phyloP scores from a whole-genome alignment of 2,113 vertebrate genomes.

The Onychostoma macrolepis region DNA sequence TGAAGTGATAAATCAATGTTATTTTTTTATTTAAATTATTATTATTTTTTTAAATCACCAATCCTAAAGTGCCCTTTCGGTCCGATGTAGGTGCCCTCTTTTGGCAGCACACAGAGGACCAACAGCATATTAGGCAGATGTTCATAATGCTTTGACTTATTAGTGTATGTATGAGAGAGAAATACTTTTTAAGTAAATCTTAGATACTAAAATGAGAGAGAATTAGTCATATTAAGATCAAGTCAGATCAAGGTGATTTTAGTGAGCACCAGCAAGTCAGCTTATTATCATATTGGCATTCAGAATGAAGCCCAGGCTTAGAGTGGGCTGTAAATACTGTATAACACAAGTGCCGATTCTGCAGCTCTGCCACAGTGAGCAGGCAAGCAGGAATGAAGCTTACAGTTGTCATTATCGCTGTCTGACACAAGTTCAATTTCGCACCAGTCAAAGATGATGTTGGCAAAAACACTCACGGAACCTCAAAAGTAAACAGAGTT shows the following conservation, averaged over 20 bases:
- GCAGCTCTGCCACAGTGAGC: slow-evolving; percentile 6
- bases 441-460: slow-evolving; percentile 16
- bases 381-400: slow-evolving; percentile 4
- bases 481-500: slow-evolving; percentile 36
- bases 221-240: not conserved
- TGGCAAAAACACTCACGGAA: slow-evolving; percentile 13
- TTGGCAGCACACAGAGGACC: no score
- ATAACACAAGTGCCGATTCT: not conserved
- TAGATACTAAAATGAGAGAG: not conserved
- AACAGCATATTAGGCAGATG: no score
- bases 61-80: no score
- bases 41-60: no score
- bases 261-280: not conserved
- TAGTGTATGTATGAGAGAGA: not conserved
- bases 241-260: not conserved
- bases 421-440: slow-evolving; percentile 27
- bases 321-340: not conserved
- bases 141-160: no score
- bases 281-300: not conserved
- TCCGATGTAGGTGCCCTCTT: no score
- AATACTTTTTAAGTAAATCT: not conserved
- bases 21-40: no score
- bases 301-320: not conserved
- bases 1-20: no score
- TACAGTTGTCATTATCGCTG: slow-evolving; percentile 23